Evolutionary conservation across 2,113 vertebrate species (phyloP).

Genomic region (Lynx canadensis): DNA sequence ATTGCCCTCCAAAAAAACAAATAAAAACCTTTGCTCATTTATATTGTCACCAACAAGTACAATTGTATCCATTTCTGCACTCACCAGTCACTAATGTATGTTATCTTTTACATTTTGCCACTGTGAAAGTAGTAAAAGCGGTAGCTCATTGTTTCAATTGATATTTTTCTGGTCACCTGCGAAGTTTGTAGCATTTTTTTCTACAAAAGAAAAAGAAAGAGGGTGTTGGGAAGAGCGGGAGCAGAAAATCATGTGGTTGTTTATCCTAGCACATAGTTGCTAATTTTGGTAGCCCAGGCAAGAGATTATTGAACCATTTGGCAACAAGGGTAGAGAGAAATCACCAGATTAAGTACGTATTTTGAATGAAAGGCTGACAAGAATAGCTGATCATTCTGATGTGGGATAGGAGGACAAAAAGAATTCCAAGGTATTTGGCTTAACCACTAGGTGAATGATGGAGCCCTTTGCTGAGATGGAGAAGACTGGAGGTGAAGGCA

Average conservation of each 20-base stretch:
- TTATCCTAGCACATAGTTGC: accelerated
- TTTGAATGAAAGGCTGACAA: background rate
- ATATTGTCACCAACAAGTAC: background rate
- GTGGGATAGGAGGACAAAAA: background rate
- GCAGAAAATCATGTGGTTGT: background rate
- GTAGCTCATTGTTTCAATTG: background rate
- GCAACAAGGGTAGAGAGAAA: background rate
- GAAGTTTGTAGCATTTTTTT: background rate
- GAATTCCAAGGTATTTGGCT: background rate
- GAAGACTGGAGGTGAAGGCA: background rate
- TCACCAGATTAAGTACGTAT: background rate
- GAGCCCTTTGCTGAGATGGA: background rate
- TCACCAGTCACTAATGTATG: background rate
- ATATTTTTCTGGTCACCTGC: background rate
- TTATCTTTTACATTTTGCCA: background rate
- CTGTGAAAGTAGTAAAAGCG: background rate
- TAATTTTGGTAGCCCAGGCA: background rate
- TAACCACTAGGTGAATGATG: background rate
- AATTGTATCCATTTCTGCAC: background rate
- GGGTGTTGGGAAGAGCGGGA: background rate
- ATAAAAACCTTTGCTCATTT: background rate
- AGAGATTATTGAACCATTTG: background rate
- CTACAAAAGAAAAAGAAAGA: too few species aligned
- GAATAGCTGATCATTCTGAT: background rate
- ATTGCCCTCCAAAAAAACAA: background rate